Evolutionary conservation across 1,140 invertebrate species (phyloP).

Genomic region (Phymorhynchus buccinoides): DNA sequence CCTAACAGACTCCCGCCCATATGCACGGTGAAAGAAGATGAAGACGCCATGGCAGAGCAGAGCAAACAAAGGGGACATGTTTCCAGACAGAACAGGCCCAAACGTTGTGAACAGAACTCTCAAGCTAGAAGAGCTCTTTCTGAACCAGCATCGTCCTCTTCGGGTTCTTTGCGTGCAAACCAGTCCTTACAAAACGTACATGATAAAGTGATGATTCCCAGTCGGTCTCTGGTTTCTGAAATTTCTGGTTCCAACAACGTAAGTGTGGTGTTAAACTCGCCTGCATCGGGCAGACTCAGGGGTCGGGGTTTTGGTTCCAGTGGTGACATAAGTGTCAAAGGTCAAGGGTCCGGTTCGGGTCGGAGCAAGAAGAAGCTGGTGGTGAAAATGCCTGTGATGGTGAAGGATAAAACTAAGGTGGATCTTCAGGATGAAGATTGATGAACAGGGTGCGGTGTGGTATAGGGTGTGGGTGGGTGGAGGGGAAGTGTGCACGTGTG

Average conservation of each 20-base stretch:
- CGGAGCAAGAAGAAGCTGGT: not conserved
- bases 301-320: no score
- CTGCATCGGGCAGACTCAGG: not conserved
- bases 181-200: not conserved
- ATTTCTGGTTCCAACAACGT: not conserved
- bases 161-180: not conserved
- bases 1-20: not conserved
- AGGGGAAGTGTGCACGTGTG: not conserved
- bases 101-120: not conserved
- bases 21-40: not conserved
- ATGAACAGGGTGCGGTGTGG: not conserved
- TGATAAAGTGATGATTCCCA: not conserved
- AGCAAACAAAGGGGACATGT: no score
- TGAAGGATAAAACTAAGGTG: not conserved
- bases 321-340: no score
- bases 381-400: constrained; percentile 20
- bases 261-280: not conserved
- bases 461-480: not conserved
- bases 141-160: not conserved
- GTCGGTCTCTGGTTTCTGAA: not conserved
- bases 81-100: not conserved
- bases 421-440: constrained; percentile 11
- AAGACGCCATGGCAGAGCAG: not conserved
- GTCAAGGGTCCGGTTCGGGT: no score
- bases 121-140: not conserved